Percentiles rank a stretch among this genome's conserved stretches.
Evolutionary conservation across 2,888 invertebrate genomes (phyloP).

Genomic region (Drosophila histrio): DNA sequence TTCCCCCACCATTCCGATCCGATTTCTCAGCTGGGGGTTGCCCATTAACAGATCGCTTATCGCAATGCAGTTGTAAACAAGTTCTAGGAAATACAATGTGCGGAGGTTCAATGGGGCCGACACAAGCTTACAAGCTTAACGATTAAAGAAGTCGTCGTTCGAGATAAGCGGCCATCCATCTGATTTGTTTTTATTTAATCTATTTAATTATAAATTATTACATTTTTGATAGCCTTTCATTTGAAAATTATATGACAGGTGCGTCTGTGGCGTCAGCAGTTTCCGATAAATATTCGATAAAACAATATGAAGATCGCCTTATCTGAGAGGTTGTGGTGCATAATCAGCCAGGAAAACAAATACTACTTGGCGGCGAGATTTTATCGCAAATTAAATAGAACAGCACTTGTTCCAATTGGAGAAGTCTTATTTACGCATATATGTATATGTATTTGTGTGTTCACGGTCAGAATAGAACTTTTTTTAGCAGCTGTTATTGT

Average conservation of each 20-base stretch:
- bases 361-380: neutral
- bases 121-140: conserved; percentile 8
- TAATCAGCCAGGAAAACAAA: neutral
- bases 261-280: neutral
- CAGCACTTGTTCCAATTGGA: conserved; percentile 5
- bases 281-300: neutral
- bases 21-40: conserved; percentile 9
- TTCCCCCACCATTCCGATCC: neutral
- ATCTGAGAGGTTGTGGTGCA: neutral
- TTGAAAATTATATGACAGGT: neutral
- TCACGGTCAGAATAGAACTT: conserved; percentile 4
- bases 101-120: conserved; percentile 24
- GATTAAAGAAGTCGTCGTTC: neutral
- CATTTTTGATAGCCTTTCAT: neutral
- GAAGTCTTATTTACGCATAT: neutral
- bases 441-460: neutral
- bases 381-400: conserved; percentile 1
- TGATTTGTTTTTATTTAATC: neutral
- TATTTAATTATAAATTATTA: neutral
- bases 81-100: conserved; percentile 15
- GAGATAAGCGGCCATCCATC: conserved; percentile 10
- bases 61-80: conserved; percentile 60
- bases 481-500: conserved; percentile 18
- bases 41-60: conserved; percentile 39
- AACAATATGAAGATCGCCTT: neutral